Percentiles rank a stretch among this genome's conserved stretches.
Evolutionary conservation across 2,888 invertebrate genomes (phyloP).

Genomic region (Drosophila niveifrons): DNA sequence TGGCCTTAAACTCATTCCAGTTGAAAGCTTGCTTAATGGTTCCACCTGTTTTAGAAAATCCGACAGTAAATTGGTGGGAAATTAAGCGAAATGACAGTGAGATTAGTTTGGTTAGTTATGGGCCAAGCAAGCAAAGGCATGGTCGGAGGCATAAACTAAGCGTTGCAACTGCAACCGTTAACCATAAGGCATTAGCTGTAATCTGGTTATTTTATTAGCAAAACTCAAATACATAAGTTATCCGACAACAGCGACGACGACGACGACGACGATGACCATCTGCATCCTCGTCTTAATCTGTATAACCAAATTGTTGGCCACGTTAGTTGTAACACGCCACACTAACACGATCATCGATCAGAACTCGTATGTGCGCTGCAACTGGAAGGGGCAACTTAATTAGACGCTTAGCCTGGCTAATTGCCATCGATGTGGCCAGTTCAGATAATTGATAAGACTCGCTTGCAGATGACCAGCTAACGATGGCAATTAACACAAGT

Average conservation of each 20-base stretch:
- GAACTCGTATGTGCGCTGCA: slow-evolving; percentile 48
- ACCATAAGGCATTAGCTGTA: slow-evolving; percentile 8
- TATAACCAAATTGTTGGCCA: slow-evolving; percentile 42
- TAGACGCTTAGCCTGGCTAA: slow-evolving; percentile 76
- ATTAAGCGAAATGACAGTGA: slow-evolving; percentile 8
- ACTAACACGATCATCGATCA: slow-evolving; percentile 63
- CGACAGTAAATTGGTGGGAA: slow-evolving; percentile 2
- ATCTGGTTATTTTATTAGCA: slow-evolving; percentile 25
- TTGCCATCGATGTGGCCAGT: slow-evolving; percentile 58
- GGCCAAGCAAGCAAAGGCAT: neutral
- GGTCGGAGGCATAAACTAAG: neutral
- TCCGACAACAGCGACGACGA: neutral
- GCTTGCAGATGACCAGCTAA: slow-evolving; percentile 76
- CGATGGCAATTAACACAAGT: slow-evolving; percentile 71
- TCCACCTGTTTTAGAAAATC: neutral
- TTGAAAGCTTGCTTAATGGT: slow-evolving; percentile 1
- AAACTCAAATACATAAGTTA: slow-evolving; percentile 23
- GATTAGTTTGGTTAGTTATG: slow-evolving; percentile 1
- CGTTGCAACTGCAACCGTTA: slow-evolving; percentile 7
- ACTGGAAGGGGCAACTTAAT: slow-evolving; percentile 68
- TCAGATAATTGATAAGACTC: slow-evolving; percentile 71
- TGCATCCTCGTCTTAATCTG: slow-evolving; percentile 29
- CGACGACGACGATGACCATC: slow-evolving; percentile 16
- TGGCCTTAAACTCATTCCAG: neutral
- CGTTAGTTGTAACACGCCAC: slow-evolving; percentile 35